Conservation (phyloP, 2,113 vertebrate species). For the Piaya cayana region DNA sequence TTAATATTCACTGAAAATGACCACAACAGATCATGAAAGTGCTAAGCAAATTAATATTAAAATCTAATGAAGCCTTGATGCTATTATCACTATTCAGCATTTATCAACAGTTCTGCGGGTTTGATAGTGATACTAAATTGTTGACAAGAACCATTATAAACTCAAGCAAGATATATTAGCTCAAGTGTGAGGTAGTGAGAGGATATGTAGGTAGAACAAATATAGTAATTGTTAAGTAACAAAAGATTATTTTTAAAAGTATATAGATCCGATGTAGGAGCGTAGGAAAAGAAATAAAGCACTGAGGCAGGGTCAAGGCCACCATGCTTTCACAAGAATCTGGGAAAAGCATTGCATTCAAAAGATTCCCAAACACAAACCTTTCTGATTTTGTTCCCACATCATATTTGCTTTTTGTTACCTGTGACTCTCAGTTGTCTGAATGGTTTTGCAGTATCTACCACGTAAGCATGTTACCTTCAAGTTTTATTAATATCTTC, state of each 20-base stretch:
- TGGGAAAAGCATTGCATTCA: slow-evolving; percentile 4
- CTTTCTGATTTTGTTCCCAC: slow-evolving; percentile 11
- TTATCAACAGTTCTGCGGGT: background rate
- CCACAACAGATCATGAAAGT: background rate
- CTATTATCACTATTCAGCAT: background rate
- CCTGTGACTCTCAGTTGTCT: background rate
- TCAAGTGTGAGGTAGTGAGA: background rate
- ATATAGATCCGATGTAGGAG: background rate
- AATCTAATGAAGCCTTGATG: background rate
- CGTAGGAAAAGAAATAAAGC: slow-evolving; percentile 7
- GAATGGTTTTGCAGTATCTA: slow-evolving; percentile 16
- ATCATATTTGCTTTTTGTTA: slow-evolving; percentile 12
- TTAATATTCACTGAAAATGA: background rate
- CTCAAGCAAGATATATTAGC: background rate
- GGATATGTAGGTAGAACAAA: slow-evolving; percentile 29
- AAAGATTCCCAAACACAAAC: background rate
- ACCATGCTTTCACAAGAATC: slow-evolving; percentile 16
- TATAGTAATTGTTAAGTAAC: slow-evolving; percentile 2
- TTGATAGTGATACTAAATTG: background rate
- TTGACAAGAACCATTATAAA: background rate
- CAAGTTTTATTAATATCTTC: slow-evolving; percentile 62
- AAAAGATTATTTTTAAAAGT: slow-evolving; percentile 10
- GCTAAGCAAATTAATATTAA: background rate
- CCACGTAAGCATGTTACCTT: background rate
- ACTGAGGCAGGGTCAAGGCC: slow-evolving; percentile 18